Base-by-base conservation (phyloP, 2,888 invertebrate species). In the Drosophila falleni region DNA sequence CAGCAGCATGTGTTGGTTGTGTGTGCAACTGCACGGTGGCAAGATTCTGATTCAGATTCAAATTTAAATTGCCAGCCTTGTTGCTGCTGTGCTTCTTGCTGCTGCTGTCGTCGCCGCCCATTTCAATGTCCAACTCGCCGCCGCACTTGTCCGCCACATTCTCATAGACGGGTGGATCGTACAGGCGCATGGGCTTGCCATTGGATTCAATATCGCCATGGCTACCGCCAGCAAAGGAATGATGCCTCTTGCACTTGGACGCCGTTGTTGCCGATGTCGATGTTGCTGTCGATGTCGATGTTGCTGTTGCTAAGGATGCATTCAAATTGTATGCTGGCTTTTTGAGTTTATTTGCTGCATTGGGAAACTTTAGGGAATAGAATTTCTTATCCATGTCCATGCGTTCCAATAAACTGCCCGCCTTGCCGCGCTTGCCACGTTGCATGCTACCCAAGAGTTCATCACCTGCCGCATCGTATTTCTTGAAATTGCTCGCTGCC, bases 91-190 rank as follows among this genome's bases (percentile, higher is more conserved):
- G 16, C 11, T 19, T 76, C 70, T 47, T 71, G 77, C 71, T 81
- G 80, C 77, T 74, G 75, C 64, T 74, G 75, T 63, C 69, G 59
- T 70, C 64, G 42, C 70, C 65, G 60, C 80, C 79, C 60, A 83
- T 69, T 56, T 80, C 80, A 87, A 79, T 76, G 68, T 67, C 68
- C 59, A 51, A 29, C 13, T 89, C 87, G 50, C 58, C 84, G 51
- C 16, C 83, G 65, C 88, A 90, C 90, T 95, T 95, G 71, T 94
- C 95, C 46, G 94, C 95, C 61, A 95, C 91, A 89, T 95, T 95
- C 90, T 95, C 94, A 90, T 95, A 95, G 67, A 93, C 90, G 63
- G 92, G 92, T 70, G 92, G 92, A 83, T 92, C 92, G 72, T 91
- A 92, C 80, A 90, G 90, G 77, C 90, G 91, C 83, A 91, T 79